A percentile compares a stretch with the other conserved stretches of the same genome.
phyloP scores from a whole-genome alignment of 2,888 invertebrate species.

The Deilephila porcellus region DNA sequence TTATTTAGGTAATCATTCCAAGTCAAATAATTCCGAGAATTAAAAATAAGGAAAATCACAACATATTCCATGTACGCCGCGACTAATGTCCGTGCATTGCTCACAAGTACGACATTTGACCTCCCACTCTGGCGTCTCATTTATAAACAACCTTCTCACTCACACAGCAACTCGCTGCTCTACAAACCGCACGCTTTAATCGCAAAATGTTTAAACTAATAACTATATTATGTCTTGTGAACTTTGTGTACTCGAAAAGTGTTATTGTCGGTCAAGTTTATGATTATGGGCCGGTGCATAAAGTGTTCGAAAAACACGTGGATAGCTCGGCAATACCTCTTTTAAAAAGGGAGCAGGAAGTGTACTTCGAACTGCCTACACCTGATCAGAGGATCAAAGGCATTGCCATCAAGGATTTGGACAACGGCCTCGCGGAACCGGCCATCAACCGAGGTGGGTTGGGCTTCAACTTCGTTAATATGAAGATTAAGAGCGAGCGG shows the following conservation, averaged over 20 bases:
- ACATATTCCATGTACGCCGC: slow-evolving; percentile 34
- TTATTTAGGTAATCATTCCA: too few species aligned
- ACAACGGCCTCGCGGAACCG: slow-evolving; percentile 69
- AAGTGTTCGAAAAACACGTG: slow-evolving; percentile 60
- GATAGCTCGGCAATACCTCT: slow-evolving; percentile 59
- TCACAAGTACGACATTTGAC: slow-evolving; percentile 36
- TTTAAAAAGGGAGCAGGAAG: slow-evolving; percentile 62
- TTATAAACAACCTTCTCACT: slow-evolving; percentile 27
- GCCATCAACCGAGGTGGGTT: slow-evolving; percentile 74
- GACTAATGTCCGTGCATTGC: slow-evolving; percentile 17
- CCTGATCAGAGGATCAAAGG: slow-evolving; percentile 73
- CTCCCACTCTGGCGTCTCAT: slow-evolving; percentile 26
- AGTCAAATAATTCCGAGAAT: neutral
- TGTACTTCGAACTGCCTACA: slow-evolving; percentile 61
- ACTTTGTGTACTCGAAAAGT: slow-evolving; percentile 53
- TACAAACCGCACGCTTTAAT: slow-evolving; percentile 30
- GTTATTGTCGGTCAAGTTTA: slow-evolving; percentile 68
- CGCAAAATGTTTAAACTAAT: slow-evolving; percentile 55
- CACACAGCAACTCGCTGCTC: slow-evolving; percentile 16
- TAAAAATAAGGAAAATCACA: slow-evolving; percentile 21
- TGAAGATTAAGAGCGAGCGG: slow-evolving; percentile 75
- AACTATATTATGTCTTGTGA: slow-evolving; percentile 49
- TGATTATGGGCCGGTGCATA: slow-evolving; percentile 60
- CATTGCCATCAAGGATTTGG: slow-evolving; percentile 72
- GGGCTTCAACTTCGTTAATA: slow-evolving; percentile 67